These are phyloP conservation scores for Luidia sarsii DNA, from an alignment of 53 echinoderm and acorn worm species.

Conservation along the genomic window DNA sequence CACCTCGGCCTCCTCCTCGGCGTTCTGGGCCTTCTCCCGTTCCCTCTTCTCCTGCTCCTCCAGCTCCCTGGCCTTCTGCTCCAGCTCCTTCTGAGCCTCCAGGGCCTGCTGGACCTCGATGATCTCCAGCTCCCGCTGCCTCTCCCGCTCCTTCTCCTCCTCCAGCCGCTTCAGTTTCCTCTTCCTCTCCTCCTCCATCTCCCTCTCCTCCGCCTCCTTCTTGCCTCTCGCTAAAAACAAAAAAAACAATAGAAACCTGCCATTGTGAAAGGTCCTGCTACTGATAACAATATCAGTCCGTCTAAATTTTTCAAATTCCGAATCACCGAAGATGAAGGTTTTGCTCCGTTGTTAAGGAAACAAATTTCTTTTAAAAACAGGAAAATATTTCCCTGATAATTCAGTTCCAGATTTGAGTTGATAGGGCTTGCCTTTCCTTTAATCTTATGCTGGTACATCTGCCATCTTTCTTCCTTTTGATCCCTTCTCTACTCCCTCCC, in stretches of 20 bases:
- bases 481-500: too few relatives aligned
- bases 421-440: too few relatives aligned
- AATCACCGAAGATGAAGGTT: too few relatives aligned
- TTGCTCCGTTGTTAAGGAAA: too few relatives aligned
- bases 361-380: too few relatives aligned
- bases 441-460: too few relatives aligned
- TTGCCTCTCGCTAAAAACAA: conserved; percentile 84
- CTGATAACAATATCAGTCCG: too few relatives aligned
- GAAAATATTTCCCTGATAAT: too few relatives aligned
- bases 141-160: conserved; percentile 73
- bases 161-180: conserved; percentile 17
- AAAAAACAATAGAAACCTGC: background rate
- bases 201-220: conserved; percentile 84
- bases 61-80: conserved; percentile 80
- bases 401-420: too few relatives aligned
- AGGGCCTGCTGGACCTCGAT: conserved; percentile 97
- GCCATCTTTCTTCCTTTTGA: too few relatives aligned
- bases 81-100: conserved; percentile 91
- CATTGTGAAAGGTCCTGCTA: too few relatives aligned
- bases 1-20: conserved; percentile 89
- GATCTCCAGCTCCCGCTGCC: conserved; percentile 90
- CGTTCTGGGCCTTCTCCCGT: conserved; percentile 76
- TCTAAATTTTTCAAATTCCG: too few relatives aligned
- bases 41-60: conserved; percentile 92
- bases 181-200: conserved; percentile 59